Percentiles rank a stretch among this genome's conserved stretches.
phyloP scores from a whole-genome alignment of 2,888 invertebrate species.

The Drosophila engyochracea region DNA sequence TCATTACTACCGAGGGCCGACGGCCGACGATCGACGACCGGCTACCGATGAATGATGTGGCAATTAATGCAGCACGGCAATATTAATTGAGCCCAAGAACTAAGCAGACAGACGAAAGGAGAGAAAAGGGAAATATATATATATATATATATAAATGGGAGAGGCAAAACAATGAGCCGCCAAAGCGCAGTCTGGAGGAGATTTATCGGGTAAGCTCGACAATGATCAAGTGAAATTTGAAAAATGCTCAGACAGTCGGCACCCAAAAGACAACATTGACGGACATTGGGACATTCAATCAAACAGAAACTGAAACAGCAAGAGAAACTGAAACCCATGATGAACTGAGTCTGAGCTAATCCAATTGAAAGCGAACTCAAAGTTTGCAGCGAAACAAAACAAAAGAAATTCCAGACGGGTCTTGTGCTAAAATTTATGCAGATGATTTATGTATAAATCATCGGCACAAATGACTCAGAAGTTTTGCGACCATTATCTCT shows the following conservation, averaged over 20 bases:
- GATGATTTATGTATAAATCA: constrained; percentile 80
- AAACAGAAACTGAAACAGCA: constrained; percentile 50
- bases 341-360: constrained; percentile 51
- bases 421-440: constrained; percentile 74
- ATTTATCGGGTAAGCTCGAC: constrained; percentile 61
- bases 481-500: constrained; percentile 19
- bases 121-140: background rate
- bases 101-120: background rate
- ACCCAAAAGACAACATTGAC: background rate
- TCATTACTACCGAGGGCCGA: constrained; percentile 44
- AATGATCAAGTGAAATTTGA: constrained; percentile 69
- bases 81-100: constrained; percentile 62
- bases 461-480: constrained; percentile 48
- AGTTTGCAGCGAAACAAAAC: constrained; percentile 17
- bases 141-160: background rate
- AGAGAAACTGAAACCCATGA: constrained; percentile 36
- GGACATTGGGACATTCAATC: constrained; percentile 70
- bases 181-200: constrained; percentile 43
- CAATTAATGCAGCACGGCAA: constrained; percentile 63
- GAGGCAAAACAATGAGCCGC: constrained; percentile 53
- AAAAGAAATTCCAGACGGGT: constrained; percentile 76
- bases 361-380: constrained; percentile 52
- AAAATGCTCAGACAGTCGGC: constrained; percentile 64
- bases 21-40: constrained; percentile 2
- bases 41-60: constrained; percentile 66